These are phyloP conservation scores for Dysdera silvatica DNA, from an alignment of 1,140 invertebrate species.

Conservation along the genomic window DNA sequence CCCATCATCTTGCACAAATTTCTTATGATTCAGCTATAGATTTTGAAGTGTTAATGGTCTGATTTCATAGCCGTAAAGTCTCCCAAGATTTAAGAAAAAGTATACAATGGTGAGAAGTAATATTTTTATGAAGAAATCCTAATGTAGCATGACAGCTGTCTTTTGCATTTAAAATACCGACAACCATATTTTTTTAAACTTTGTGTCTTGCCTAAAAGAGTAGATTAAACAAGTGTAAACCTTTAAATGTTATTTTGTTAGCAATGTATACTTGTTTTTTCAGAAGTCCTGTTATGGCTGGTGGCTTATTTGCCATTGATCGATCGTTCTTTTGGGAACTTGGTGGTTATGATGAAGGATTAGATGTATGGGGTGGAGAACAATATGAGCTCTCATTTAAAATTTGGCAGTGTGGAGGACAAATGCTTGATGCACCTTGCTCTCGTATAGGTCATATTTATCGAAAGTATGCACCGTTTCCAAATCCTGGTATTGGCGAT, in stretches of 20 bases:
- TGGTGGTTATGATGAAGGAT: constrained; percentile 58
- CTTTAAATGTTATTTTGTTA: background rate
- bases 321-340: constrained; percentile 56
- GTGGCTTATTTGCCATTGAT: constrained; percentile 59
- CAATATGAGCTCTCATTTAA: constrained; percentile 38
- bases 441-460: constrained; percentile 54
- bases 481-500: constrained; percentile 81
- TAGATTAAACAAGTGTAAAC: no score
- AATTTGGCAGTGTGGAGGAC: constrained; percentile 50
- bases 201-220: no score
- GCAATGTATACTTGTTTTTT: constrained; percentile 5
- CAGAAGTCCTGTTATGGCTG: constrained; percentile 61
- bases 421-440: constrained; percentile 49
- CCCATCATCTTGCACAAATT: no score
- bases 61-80: no score
- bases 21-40: no score
- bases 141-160: no score
- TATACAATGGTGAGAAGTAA: no score
- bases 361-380: constrained; percentile 56
- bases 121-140: no score
- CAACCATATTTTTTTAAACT: no score
- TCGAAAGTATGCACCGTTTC: constrained; percentile 54
- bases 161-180: no score
- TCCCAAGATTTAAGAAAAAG: no score
- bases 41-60: no score